These are phyloP conservation scores for Morpho achilles DNA, from an alignment of 2,888 invertebrate species.

Conservation along the genomic window DNA sequence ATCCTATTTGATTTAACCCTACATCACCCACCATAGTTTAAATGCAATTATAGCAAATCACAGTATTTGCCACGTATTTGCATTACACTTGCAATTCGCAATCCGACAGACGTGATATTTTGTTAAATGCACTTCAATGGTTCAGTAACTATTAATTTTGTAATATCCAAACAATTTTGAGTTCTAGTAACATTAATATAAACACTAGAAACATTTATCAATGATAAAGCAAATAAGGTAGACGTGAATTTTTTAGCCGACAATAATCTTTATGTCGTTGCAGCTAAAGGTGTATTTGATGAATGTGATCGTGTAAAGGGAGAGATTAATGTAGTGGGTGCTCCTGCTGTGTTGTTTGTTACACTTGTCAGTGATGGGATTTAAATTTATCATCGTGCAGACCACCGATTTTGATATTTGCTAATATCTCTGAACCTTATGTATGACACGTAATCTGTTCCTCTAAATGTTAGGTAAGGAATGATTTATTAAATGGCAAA, in stretches of 20 bases:
- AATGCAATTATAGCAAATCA: constrained; percentile 62
- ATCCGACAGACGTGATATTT: constrained; percentile 40
- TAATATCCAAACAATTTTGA: constrained; percentile 12
- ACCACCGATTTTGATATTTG: constrained; percentile 20
- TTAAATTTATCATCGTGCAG: constrained; percentile 46
- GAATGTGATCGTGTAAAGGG: constrained; percentile 22
- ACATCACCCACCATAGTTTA: constrained; percentile 45
- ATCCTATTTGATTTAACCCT: constrained; percentile 24
- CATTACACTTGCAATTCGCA: constrained; percentile 42
- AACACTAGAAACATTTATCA: constrained; percentile 12
- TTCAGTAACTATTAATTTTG: constrained; percentile 8
- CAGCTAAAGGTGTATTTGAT: constrained; percentile 33
- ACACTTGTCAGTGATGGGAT: constrained; percentile 51
- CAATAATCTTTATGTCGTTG: constrained; percentile 32
- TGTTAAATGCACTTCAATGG: constrained; percentile 39
- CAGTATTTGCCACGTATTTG: constrained; percentile 39
- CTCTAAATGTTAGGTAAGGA: too few species aligned
- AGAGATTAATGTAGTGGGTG: constrained; percentile 31
- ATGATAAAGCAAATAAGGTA: constrained; percentile 19
- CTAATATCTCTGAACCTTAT: constrained; percentile 1
- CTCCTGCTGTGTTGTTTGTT: constrained; percentile 60
- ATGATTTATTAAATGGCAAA: too few species aligned
- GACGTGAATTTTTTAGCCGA: constrained; percentile 22
- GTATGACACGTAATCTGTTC: not conserved
- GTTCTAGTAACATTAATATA: constrained; percentile 4